Percentiles rank a stretch among this genome's conserved stretches.
phyloP scores from a whole-genome alignment of 2,113 vertebrate species.

The Caranx ignobilis region DNA sequence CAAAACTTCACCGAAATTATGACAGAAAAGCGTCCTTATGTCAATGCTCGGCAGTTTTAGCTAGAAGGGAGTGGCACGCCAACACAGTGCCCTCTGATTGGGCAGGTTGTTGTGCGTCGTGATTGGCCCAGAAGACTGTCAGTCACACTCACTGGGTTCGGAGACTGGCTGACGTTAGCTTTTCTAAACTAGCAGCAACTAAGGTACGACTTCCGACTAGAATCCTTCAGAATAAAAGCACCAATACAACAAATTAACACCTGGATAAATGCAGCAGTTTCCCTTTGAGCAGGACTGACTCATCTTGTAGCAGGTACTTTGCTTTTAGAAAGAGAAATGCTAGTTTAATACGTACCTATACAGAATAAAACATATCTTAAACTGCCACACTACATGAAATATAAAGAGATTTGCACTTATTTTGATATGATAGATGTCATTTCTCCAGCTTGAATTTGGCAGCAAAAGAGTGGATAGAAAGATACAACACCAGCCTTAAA shows the following conservation, averaged over 20 bases:
- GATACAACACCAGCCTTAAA: not conserved
- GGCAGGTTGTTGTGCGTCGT: not conserved
- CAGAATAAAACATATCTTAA: not conserved
- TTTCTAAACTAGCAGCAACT: not conserved
- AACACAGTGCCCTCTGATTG: conserved; percentile 22
- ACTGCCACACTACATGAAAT: not conserved
- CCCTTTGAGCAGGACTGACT: not conserved
- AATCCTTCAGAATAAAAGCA: conserved; percentile 56
- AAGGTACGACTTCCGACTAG: not conserved
- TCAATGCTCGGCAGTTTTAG: not conserved
- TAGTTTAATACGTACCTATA: not conserved
- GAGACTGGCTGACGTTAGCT: not conserved
- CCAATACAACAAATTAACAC: not conserved
- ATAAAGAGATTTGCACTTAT: not conserved
- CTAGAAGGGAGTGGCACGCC: conserved; percentile 6
- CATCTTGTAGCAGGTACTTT: not conserved
- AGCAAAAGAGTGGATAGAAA: not conserved
- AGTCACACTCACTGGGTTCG: not conserved
- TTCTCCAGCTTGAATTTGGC: no score
- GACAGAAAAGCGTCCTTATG: rapidly evolving
- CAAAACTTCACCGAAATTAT: not conserved
- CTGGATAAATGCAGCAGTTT: not conserved
- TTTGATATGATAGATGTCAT: no score
- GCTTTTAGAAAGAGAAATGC: not conserved
- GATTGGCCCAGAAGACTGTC: conserved; percentile 47